A percentile compares a stretch with the other conserved stretches of the same genome.
phyloP scores from a whole-genome alignment of 2,113 vertebrate genomes.

The Zosterops lateralis region DNA sequence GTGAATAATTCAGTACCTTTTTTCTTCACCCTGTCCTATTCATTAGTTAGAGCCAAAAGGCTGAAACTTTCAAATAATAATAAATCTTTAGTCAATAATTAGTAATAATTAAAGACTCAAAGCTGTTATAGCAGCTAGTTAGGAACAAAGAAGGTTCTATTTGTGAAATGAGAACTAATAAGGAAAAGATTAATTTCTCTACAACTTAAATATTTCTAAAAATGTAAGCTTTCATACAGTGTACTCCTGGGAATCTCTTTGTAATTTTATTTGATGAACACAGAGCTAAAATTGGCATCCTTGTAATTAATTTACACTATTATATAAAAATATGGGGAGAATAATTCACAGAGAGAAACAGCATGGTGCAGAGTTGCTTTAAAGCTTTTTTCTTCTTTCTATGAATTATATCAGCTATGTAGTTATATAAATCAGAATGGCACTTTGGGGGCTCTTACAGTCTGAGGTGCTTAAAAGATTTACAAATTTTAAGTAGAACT shows the following conservation, averaged over 20 bases:
- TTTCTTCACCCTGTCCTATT: not conserved
- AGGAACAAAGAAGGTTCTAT: constrained; percentile 1
- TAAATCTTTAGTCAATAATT: constrained; percentile 21
- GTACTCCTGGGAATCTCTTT: not conserved
- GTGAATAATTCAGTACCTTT: constrained; percentile 42
- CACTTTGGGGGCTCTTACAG: not conserved
- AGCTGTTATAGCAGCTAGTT: not conserved
- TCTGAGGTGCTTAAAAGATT: not conserved
- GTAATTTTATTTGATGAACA: constrained; percentile 5
- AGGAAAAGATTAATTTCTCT: not conserved
- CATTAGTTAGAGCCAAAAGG: not conserved
- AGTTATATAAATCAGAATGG: not conserved
- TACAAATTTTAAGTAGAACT: not conserved
- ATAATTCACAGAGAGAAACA: not conserved
- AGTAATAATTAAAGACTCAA: not conserved
- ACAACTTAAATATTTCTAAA: not conserved
- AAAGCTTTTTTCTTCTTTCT: not conserved
- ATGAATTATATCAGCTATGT: not conserved
- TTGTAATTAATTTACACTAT: not conserved
- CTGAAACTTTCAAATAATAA: constrained; percentile 5
- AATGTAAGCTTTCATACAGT: not conserved
- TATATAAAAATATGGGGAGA: not conserved
- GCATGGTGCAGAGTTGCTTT: not conserved
- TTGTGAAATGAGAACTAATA: constrained; percentile 14
- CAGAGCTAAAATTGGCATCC: not conserved